phyloP scores from a whole-genome alignment of 2,888 invertebrate genomes.

The Drosophila meridionalis region DNA sequence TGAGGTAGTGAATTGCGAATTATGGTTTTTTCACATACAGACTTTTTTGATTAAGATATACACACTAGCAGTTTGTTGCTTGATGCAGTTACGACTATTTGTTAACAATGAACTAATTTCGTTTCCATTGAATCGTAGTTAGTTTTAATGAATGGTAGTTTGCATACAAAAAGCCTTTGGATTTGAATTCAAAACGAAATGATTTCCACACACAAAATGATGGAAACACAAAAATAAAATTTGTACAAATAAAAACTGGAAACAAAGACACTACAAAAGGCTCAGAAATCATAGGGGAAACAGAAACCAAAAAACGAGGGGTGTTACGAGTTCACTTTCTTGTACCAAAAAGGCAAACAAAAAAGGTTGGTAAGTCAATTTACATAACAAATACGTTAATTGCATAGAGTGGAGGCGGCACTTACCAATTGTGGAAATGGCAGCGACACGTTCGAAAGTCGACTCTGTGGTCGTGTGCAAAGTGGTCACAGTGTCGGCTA shows the following conservation, averaged over 20 bases:
- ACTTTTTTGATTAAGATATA: slow-evolving; percentile 83
- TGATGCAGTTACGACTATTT: slow-evolving; percentile 28
- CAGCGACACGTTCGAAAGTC: slow-evolving; percentile 79
- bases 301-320: slow-evolving; percentile 46
- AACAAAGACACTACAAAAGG: slow-evolving; percentile 62
- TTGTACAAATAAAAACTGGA: slow-evolving; percentile 32
- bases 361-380: slow-evolving; percentile 66
- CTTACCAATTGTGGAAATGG: slow-evolving; percentile 82
- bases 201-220: slow-evolving; percentile 37
- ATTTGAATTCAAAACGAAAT: slow-evolving; percentile 51
- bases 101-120: slow-evolving; percentile 43
- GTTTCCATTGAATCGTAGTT: slow-evolving; percentile 58
- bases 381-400: slow-evolving; percentile 74
- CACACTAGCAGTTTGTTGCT: slow-evolving; percentile 71
- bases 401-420: slow-evolving; percentile 58
- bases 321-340: slow-evolving; percentile 51
- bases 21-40: slow-evolving; percentile 64
- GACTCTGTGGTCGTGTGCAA: slow-evolving; percentile 81
- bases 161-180: slow-evolving; percentile 82
- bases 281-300: slow-evolving; percentile 40
- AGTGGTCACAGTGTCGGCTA: slow-evolving; percentile 79
- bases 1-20: slow-evolving; percentile 43
- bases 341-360: slow-evolving; percentile 66
- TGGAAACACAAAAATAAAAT: slow-evolving; percentile 30
- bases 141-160: slow-evolving; percentile 71